Evolutionary conservation across 1,140 invertebrate species (phyloP).

Genomic region (Teleopsis dalmanni): DNA sequence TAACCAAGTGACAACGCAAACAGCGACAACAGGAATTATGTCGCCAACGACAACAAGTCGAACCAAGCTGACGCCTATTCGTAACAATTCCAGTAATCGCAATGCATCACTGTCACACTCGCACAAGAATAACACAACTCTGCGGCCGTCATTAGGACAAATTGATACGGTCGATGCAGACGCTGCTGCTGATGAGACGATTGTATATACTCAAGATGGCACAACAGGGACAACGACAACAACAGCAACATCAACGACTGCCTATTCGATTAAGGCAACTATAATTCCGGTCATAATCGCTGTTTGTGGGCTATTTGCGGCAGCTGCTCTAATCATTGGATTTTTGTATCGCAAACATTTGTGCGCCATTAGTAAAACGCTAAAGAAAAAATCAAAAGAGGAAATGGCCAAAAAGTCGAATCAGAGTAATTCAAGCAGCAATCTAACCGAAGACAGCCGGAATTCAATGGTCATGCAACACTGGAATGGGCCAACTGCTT

Average conservation of each 20-base stretch:
- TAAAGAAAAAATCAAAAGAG: constrained; percentile 50
- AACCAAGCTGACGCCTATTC: background rate
- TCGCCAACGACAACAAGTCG: background rate
- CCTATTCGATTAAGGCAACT: background rate
- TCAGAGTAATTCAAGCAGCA: constrained; percentile 31
- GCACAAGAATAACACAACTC: too few relatives aligned
- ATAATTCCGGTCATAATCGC: constrained; percentile 52
- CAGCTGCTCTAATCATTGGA: constrained; percentile 48
- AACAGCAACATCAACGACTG: background rate
- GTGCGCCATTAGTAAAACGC: constrained; percentile 41
- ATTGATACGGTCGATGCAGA: too few relatives aligned
- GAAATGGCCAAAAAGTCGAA: constrained; percentile 50
- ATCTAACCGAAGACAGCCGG: constrained; percentile 34
- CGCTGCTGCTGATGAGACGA: background rate
- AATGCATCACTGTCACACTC: too few relatives aligned
- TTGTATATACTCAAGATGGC: background rate
- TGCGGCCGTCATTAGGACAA: too few relatives aligned
- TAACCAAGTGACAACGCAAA: background rate
- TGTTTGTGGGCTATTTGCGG: constrained; percentile 50
- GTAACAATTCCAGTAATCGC: too few relatives aligned
- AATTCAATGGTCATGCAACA: constrained; percentile 52
- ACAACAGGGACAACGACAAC: background rate
- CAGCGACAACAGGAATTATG: background rate
- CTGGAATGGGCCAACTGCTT: constrained; percentile 67
- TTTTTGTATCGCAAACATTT: constrained; percentile 52